Base-by-base conservation (phyloP, 2,797 vertebrate genomes). In the Argyrosomus regius region DNA sequence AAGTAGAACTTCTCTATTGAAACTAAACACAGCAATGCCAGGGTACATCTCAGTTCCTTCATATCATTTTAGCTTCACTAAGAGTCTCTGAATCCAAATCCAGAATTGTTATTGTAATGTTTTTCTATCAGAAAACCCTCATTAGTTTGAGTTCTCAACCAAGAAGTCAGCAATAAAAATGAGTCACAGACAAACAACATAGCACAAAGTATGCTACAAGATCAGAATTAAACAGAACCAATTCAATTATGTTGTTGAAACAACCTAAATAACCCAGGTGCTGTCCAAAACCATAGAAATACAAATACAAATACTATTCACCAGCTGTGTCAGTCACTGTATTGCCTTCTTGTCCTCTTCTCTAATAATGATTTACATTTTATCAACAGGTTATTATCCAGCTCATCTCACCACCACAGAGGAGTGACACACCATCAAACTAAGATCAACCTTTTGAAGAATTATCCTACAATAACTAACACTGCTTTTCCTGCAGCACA, bases 321-420 rank as follows among this genome's bases (percentile, higher is more conserved):
- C 12, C 22, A 26, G 17, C 9, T 70, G 22, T 73, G 54, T 28
- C 13, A 48, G 22, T 58, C 14, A 57, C 28, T 39, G 5, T 10
- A 6, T 52, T 35, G 14, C 35, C 35, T 45, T 58, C 5, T 67
- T 28, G 13, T 67, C 31, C 5, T 68, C 18, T 2, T 67, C 11
- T 3, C 58, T 58, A n/a, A 57, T 28, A 5, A 58, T n/a, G 41
- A 13, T 10, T 28, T 68, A 56, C 16, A 6, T 81, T 8, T 88
- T 54, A 31, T 39, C 56, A 53, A 62, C 87, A 94, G 93, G 11
- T 93, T 43, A 54, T 92, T 43, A 0, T 93, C 72, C 90, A 90
- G 66, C 62, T 65, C 14, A 48, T 85, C 54, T 58, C 22, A 3
- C 28, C 81, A 18, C 64, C 78, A 18, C 52, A 0, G 70, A 8